Percentiles rank a stretch among this genome's conserved stretches.
Evolutionary conservation across 2,888 invertebrate genomes (phyloP).

Genomic region (Nephrotoma flavescens): DNA sequence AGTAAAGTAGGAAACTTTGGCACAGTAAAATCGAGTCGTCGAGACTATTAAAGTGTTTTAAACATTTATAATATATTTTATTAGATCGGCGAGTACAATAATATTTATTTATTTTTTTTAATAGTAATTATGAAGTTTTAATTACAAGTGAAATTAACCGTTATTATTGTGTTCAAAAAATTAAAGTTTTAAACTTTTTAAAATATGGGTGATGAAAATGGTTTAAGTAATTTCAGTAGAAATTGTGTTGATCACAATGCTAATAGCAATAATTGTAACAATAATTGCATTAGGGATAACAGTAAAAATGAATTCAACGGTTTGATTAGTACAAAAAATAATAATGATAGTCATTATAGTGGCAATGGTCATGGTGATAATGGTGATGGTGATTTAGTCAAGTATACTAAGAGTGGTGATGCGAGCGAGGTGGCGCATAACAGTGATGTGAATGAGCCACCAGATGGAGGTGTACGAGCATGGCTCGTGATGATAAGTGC

Average conservation of each 20-base stretch:
- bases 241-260: not conserved
- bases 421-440: not conserved
- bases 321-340: not conserved
- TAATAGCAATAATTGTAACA: not conserved
- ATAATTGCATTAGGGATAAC: not conserved
- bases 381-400: not conserved
- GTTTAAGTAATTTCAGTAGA: not conserved
- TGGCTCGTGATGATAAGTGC: constrained; percentile 73
- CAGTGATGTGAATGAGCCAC: constrained; percentile 29
- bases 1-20: not conserved
- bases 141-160: not conserved
- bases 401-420: not conserved
- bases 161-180: not conserved
- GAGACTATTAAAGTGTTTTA: not conserved
- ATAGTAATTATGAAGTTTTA: not conserved
- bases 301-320: not conserved
- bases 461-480: constrained; percentile 66
- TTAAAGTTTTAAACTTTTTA: not conserved
- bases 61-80: not conserved
- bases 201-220: not conserved
- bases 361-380: not conserved
- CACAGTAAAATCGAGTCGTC: not conserved
- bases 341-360: no score
- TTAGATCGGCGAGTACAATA: not conserved
- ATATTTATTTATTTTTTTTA: not conserved